Evolutionary conservation across 2,888 invertebrate genomes (phyloP), one percentile per base, ranked within the genome.

Genomic region (Malthinus flaveolus): DNA sequence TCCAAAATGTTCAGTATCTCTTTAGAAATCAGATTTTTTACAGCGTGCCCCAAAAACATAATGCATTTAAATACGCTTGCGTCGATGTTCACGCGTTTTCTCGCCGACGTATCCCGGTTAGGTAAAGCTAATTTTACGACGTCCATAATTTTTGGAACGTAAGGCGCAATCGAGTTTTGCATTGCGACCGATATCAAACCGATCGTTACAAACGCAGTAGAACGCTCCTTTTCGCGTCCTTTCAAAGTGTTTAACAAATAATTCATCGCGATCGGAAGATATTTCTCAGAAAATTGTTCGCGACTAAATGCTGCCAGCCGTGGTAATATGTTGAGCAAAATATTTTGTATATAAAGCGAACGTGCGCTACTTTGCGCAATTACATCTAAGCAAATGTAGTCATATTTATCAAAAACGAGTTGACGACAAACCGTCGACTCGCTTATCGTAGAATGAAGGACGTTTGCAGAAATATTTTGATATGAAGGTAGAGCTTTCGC

Each of bases 61-160:
- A 99, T 90, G 75, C 97, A 98, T 31, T 92, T 90, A 77, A 97
- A 97, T 47, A 97, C 91, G 0, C 93, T 88, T 0, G 95, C 91
- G 73, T 98, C 97, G 48, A 91, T 83, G 23, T 83, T 80, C 3
- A 83, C 78, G 63, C 88, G 84, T 70, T 91, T 91, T 73, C 92
- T 94, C 57, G 86, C 87, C 13, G 90, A 85, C 0, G 86, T 83
- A 67, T 93, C 93, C 71, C 89, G 85, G 0, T 89, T 83, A 0
- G 96, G 95, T 12, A 79, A 59, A 6, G 68, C 62, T 36, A 62
- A 48, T 42, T 65, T 69, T 37, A 70, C 65, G 10, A 67, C 84
- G 69, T 92, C 91, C 90, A 97, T 93, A 57, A 97, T 93, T 71
- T 85, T 87, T 0, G 89, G 87, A 13, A 97, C 83, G 75, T 92